phyloP scores from a whole-genome alignment of 2,888 invertebrate genomes.

The Chironomus tentans region DNA sequence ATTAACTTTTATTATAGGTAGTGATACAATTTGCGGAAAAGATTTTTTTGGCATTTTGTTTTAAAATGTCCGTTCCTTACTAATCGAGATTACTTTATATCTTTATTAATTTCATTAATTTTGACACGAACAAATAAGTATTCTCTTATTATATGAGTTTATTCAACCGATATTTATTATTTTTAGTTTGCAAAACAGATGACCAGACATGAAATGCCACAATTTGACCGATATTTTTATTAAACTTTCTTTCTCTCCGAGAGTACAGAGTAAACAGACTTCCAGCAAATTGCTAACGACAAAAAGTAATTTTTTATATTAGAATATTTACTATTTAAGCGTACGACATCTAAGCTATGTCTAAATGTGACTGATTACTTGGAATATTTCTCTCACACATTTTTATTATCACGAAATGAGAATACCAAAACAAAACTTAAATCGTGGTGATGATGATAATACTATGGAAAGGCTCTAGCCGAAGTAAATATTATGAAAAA shows the following conservation, averaged over 20 bases:
- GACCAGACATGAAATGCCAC: not conserved
- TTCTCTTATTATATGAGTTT: not conserved
- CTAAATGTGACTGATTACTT: not conserved
- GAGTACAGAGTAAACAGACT: not conserved
- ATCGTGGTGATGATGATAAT: too few species aligned
- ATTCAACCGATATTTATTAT: not conserved
- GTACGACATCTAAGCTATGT: not conserved
- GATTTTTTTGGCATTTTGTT: not conserved
- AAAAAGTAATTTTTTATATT: too few species aligned
- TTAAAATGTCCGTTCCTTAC: too few species aligned
- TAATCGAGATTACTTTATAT: too few species aligned
- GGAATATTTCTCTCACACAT: not conserved
- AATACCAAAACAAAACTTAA: too few species aligned
- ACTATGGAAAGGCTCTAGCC: too few species aligned
- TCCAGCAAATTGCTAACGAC: not conserved
- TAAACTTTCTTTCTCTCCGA: not conserved
- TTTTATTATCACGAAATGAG: too few species aligned
- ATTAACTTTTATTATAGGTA: not conserved
- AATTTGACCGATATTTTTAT: not conserved
- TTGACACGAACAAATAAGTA: too few species aligned
- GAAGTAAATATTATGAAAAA: too few species aligned
- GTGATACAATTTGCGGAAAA: not conserved
- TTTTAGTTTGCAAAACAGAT: not conserved
- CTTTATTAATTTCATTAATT: too few species aligned
- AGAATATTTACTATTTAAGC: not conserved